Percentiles rank a stretch among this genome's conserved stretches.
Conservation (phyloP, 2,888 invertebrate species). For the Clunio marinus region DNA sequence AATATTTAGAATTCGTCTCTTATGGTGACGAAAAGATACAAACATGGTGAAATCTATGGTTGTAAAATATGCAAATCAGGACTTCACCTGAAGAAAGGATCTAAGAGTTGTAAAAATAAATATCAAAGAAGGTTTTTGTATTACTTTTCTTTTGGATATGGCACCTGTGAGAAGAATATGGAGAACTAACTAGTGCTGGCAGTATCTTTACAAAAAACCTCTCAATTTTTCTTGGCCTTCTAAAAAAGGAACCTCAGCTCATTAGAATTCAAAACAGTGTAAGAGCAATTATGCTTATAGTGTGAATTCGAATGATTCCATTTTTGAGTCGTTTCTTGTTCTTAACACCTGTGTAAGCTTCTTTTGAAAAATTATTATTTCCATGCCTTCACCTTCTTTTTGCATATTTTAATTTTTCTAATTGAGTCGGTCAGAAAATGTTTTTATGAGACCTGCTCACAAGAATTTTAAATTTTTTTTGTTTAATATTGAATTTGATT, state of each 20-base stretch:
- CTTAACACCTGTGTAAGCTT: conserved; percentile 20
- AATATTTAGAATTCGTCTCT: too few relatives aligned
- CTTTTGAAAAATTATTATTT: background rate
- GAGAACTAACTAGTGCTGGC: background rate
- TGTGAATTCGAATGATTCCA: conserved; percentile 15
- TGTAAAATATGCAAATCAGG: conserved; percentile 13
- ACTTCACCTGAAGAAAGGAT: conserved; percentile 14
- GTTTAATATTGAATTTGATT: background rate
- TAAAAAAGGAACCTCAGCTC: background rate
- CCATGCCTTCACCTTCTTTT: background rate
- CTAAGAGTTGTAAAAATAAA: background rate
- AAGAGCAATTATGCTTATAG: conserved; percentile 12
- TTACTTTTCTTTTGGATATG: background rate
- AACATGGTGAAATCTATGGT: background rate
- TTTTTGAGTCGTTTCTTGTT: background rate
- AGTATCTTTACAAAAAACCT: background rate
- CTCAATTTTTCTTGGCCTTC: conserved; percentile 8
- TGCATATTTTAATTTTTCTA: conserved; percentile 15
- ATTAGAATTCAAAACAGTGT: conserved; percentile 30
- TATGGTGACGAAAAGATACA: background rate
- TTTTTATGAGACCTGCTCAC: conserved; percentile 14
- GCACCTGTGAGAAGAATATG: conserved; percentile 20
- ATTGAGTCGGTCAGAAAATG: background rate
- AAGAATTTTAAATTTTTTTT: conserved; percentile 2
- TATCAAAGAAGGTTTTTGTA: background rate